Base-by-base conservation (phyloP, 1,140 invertebrate genomes). In the Macrotrachela quadricornifera region DNA sequence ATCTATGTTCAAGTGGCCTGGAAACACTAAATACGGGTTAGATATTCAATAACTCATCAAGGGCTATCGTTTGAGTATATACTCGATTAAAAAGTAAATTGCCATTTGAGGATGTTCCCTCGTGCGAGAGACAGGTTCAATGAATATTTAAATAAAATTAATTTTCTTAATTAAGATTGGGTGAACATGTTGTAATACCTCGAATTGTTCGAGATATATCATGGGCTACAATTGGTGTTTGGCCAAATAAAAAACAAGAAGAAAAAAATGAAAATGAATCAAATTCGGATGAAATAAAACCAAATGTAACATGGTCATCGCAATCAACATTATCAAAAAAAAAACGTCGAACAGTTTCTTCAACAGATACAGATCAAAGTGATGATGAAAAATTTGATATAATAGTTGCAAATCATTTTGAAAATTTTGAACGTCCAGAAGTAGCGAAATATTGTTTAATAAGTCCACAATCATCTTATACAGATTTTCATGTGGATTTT, bases 401-500 rank as follows among this genome's bases (percentile, higher is more conserved):
- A 58, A 60, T 64, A 17, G 59, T 72, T 10, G 64, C 73, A 49
- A 68, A 74, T 55, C 65, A 63, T 59, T 60, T 71, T 57, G 57
- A 71, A 50, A 69, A 70, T 58, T 73, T 53, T 14, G 38, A 46
- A 17, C 46, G 75, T 45, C 84, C 83, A 1, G 77, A 79, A 63
- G 84, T 91, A 17, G 81, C 84, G 70, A 86, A 85, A 63, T 91
- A 91, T 71, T 90, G 85, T 69, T 73, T 91, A 51, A 82, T 90
- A 75, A 80, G 83, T 14, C 78, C 83, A 8, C 78, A 77, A 63
- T 80, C 82, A 62, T 83, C 82, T 57, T 92, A 81, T 62, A 91
- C 86, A 8, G 86, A 92, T 73, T 92, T 90, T 71, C 87, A 92
- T 64, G 78, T 92, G 39, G 86, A 91, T 69, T 90, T 92, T 71